phyloP scores from a whole-genome alignment of 2,797 vertebrate genomes.

The Alectoris magna region DNA sequence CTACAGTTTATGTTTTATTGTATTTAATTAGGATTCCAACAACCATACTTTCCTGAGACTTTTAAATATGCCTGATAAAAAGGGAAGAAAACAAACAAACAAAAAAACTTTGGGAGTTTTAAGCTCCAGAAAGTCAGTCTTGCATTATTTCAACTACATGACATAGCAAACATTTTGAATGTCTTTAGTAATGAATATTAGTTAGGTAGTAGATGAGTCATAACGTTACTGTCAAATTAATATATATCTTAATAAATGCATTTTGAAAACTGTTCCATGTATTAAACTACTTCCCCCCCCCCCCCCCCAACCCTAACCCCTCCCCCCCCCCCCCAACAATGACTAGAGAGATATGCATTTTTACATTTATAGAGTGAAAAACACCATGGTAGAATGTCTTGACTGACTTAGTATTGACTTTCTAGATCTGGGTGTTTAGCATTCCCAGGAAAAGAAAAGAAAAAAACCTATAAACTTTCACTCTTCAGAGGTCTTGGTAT shows the following conservation, averaged over 20 bases:
- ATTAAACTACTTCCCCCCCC: background rate
- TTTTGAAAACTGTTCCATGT: background rate
- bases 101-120: background rate
- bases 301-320: no score
- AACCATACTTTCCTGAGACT: background rate
- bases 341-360: background rate
- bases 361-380: background rate
- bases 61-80: background rate
- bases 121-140: background rate
- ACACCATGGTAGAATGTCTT: background rate
- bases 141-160: background rate
- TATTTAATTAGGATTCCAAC: conserved; percentile 59
- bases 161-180: background rate
- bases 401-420: background rate
- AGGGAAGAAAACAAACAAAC: background rate
- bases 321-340: background rate
- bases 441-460: background rate
- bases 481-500: fast-evolving
- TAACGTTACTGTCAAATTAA: background rate
- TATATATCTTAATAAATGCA: background rate
- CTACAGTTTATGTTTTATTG: conserved; percentile 17
- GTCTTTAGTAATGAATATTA: background rate
- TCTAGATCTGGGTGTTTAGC: background rate
- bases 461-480: background rate
- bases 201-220: background rate